Evolutionary conservation across 2,888 invertebrate genomes (phyloP).

Genomic region (Apamea crenata): DNA sequence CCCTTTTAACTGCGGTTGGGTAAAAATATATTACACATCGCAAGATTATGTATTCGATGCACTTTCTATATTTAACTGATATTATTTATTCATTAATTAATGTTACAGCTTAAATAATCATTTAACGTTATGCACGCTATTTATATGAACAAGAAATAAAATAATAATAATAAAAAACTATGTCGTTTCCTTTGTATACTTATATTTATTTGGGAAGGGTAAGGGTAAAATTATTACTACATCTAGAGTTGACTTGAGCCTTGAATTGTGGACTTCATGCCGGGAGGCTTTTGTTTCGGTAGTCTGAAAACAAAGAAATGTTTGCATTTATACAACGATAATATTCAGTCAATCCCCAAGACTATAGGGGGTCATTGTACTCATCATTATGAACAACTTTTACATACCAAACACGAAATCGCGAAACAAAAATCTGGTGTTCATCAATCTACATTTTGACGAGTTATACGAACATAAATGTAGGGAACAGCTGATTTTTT

Average conservation of each 20-base stretch:
- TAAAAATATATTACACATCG: conserved; percentile 10
- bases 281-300: conserved; percentile 85
- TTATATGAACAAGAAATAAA: conserved; percentile 50
- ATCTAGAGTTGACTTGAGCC: conserved; percentile 85
- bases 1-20: neutral
- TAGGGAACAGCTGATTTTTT: no score
- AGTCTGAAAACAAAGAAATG: conserved; percentile 74
- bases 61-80: conserved; percentile 19
- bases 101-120: conserved; percentile 25
- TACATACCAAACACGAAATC: no score
- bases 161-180: conserved; percentile 42
- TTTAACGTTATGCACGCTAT: conserved; percentile 46
- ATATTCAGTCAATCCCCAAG: neutral
- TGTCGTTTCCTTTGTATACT: conserved; percentile 18
- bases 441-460: no score
- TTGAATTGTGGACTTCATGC: conserved; percentile 84
- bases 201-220: conserved; percentile 36
- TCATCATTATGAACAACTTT: no score
- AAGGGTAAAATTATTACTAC: neutral
- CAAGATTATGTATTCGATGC: conserved; percentile 12
- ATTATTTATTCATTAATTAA: conserved; percentile 38
- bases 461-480: no score
- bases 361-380: no score
- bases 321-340: neutral
- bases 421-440: no score